These are phyloP conservation scores for Cybosia mesomella DNA, from an alignment of 2,888 invertebrate species.

Conservation along the genomic window DNA sequence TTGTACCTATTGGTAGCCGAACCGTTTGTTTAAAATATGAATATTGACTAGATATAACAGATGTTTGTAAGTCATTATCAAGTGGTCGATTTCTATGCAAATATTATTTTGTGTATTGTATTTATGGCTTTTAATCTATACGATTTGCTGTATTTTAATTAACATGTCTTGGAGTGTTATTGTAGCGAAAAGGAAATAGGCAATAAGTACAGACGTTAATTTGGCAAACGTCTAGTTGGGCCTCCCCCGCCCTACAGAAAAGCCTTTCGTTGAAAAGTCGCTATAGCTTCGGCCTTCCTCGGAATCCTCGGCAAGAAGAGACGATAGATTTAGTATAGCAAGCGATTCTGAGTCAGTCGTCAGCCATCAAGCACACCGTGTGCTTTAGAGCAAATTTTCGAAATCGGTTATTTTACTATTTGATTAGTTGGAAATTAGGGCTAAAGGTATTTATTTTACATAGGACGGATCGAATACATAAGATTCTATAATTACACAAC, in stretches of 20 bases:
- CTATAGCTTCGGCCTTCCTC: no score
- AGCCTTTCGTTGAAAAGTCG: no score
- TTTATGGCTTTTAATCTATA: neutral
- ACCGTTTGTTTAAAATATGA: constrained; percentile 41
- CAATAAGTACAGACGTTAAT: no score
- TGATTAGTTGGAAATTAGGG: neutral
- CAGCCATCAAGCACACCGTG: neutral
- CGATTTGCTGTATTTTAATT: no score
- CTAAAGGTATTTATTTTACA: neutral
- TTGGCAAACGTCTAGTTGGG: neutral
- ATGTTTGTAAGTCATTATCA: constrained; percentile 43
- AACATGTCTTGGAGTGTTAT: no score
- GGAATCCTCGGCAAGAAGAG: no score
- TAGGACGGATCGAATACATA: neutral
- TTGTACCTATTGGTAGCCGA: constrained; percentile 40
- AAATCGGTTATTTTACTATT: neutral
- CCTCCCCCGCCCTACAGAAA: neutral
- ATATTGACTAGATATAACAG: constrained; percentile 38
- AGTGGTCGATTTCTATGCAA: constrained; percentile 32
- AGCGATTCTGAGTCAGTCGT: no score
- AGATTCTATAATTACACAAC: neutral
- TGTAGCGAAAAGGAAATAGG: no score
- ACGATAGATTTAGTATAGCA: no score
- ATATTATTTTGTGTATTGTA: constrained; percentile 7
- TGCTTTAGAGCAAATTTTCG: neutral